Evolutionary conservation across 1,140 invertebrate species (phyloP).

Genomic region (Gonatopus flavifemur): DNA sequence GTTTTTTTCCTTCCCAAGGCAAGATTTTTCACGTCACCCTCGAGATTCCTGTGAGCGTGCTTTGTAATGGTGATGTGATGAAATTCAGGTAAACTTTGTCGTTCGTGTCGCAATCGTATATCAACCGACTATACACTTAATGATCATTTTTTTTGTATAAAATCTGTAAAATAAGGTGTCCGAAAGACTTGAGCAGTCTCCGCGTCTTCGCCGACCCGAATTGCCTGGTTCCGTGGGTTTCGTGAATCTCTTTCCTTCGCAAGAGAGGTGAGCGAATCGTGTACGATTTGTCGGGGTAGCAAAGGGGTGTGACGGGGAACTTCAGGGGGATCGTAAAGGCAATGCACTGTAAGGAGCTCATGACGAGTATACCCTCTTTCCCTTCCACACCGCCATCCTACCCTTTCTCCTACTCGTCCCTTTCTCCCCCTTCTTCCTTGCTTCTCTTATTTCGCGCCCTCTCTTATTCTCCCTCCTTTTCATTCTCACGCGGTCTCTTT

Average conservation of each 20-base stretch:
- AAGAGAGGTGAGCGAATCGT: constrained; percentile 44
- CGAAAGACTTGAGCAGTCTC: constrained; percentile 12
- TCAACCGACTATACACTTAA: too few relatives aligned
- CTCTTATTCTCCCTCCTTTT: constrained; percentile 22
- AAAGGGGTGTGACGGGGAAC: constrained; percentile 50
- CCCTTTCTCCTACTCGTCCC: constrained; percentile 11
- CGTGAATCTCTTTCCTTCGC: constrained; percentile 48
- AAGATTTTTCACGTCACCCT: not conserved
- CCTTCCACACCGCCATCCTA: constrained; percentile 9
- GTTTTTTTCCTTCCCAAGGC: not conserved
- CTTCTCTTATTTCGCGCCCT: constrained; percentile 9
- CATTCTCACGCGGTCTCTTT: constrained; percentile 9
- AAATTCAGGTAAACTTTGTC: too few relatives aligned
- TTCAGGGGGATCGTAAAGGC: constrained; percentile 51
- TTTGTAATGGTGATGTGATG: too few relatives aligned
- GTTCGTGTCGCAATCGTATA: too few relatives aligned
- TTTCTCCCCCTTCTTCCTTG: constrained; percentile 7
- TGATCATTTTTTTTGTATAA: too few relatives aligned
- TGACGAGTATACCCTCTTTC: constrained; percentile 39
- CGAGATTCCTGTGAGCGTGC: constrained; percentile 16
- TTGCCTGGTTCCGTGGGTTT: constrained; percentile 40
- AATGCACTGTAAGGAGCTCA: constrained; percentile 57
- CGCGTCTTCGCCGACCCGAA: constrained; percentile 31
- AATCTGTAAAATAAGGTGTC: constrained; percentile 21
- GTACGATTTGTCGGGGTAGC: constrained; percentile 46